A percentile compares a stretch with the other conserved stretches of the same genome.
These are phyloP conservation scores for Actias luna DNA, from an alignment of 2,888 invertebrate genomes.

Conservation along the genomic window DNA sequence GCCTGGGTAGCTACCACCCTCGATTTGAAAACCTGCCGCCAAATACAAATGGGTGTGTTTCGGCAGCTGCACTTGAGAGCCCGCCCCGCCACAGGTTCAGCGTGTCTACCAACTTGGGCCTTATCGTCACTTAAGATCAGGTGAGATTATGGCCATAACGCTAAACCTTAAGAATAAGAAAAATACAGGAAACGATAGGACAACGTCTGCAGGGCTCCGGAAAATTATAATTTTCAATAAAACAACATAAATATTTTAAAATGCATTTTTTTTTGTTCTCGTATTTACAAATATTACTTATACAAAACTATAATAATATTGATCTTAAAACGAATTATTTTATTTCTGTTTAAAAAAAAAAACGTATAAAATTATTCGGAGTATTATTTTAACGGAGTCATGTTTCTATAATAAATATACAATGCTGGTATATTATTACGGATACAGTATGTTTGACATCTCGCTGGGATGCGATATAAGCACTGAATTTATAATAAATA, in stretches of 20 bases:
- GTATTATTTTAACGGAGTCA: slow-evolving; percentile 8
- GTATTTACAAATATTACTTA: slow-evolving; percentile 7
- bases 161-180: neutral
- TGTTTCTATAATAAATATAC: neutral
- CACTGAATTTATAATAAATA: too few species aligned
- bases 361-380: slow-evolving; percentile 6
- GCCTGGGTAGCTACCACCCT: too few species aligned
- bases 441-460: neutral
- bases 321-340: neutral
- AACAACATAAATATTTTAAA: neutral
- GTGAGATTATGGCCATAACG: too few species aligned
- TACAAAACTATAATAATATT: neutral
- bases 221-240: neutral
- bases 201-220: too few species aligned
- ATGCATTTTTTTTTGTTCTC: slow-evolving; percentile 2
- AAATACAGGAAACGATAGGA: too few species aligned
- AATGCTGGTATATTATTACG: neutral
- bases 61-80: too few species aligned
- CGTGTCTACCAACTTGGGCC: too few species aligned
- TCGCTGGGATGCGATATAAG: too few species aligned
- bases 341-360: neutral
- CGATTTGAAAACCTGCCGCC: too few species aligned
- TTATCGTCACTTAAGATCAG: too few species aligned
- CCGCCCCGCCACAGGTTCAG: too few species aligned
- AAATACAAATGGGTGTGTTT: too few species aligned